A percentile compares a stretch with the other conserved stretches of the same genome.
Conservation (phyloP, 1,140 invertebrate species). For the Drosophila biarmipes region DNA sequence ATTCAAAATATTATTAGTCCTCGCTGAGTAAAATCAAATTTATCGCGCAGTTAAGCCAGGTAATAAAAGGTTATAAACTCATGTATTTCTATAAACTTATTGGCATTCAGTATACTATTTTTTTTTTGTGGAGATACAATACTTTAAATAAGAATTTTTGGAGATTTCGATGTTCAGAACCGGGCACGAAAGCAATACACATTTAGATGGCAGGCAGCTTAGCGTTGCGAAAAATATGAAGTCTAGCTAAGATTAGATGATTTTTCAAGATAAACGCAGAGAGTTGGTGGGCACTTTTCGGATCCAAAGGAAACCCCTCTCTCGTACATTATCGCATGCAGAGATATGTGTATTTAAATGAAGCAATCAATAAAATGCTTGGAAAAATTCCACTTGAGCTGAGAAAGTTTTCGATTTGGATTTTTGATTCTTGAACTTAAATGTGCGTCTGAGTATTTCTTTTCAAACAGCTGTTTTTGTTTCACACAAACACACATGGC, state of each 20-base stretch:
- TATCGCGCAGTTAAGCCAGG: no score
- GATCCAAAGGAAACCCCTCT: background rate
- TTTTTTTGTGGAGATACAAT: no score
- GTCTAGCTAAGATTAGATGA: constrained; percentile 80
- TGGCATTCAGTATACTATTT: no score
- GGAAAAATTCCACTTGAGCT: constrained; percentile 49
- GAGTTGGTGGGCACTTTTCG: constrained; percentile 56
- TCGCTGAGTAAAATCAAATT: background rate
- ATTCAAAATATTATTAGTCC: background rate
- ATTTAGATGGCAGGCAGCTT: constrained; percentile 73
- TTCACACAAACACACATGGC: constrained; percentile 17
- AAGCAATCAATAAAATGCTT: constrained; percentile 74
- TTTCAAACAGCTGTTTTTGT: constrained; percentile 66
- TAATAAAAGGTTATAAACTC: no score
- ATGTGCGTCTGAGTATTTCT: constrained; percentile 40
- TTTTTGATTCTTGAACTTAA: constrained; percentile 21
- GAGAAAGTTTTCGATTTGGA: constrained; percentile 46
- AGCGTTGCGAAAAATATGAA: constrained; percentile 80
- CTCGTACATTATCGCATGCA: background rate
- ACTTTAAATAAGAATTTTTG: background rate
- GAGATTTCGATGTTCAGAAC: constrained; percentile 18
- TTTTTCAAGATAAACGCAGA: constrained; percentile 76
- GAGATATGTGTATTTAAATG: constrained; percentile 59
- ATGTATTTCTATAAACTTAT: no score
- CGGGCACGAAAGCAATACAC: constrained; percentile 21